A percentile compares a stretch with the other conserved stretches of the same genome.
Conservation (phyloP, 2,888 invertebrate species). For the Athrips mouffetella region DNA sequence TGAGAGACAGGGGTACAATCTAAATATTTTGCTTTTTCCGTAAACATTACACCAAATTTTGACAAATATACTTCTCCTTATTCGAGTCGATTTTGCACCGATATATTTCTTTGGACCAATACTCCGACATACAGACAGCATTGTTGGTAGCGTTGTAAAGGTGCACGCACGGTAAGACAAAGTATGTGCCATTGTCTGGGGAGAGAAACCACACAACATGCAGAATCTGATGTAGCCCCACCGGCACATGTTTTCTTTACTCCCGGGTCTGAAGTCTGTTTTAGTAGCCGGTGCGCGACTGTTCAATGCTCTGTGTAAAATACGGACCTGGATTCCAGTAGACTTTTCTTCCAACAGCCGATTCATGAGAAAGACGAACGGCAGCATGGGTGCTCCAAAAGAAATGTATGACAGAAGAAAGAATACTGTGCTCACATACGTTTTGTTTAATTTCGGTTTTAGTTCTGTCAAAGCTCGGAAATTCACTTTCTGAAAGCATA, state of each 20-base stretch:
- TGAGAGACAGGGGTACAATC: too few relatives aligned
- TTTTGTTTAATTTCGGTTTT: background rate
- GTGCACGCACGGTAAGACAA: too few relatives aligned
- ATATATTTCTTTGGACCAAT: too few relatives aligned
- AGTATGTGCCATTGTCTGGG: too few relatives aligned
- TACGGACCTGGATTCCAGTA: conserved; percentile 51
- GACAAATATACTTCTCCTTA: background rate
- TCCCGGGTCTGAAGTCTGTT: too few relatives aligned
- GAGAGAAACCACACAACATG: too few relatives aligned
- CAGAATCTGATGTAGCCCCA: too few relatives aligned
- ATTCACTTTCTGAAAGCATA: background rate
- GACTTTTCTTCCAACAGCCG: conserved; percentile 48
- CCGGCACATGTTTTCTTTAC: too few relatives aligned
- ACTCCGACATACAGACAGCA: too few relatives aligned
- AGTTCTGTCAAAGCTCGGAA: background rate
- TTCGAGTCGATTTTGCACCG: too few relatives aligned
- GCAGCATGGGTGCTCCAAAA: conserved; percentile 34
- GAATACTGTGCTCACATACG: background rate
- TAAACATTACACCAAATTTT: conserved; percentile 11
- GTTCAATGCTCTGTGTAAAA: too few relatives aligned
- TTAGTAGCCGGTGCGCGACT: conserved; percentile 4
- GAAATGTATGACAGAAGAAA: background rate
- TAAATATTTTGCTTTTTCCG: conserved; percentile 89
- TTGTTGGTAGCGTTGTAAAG: too few relatives aligned
- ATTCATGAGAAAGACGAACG: conserved; percentile 61